Evolutionary conservation across 2,888 invertebrate species (phyloP).

Genomic region (Stramonita haemastoma): DNA sequence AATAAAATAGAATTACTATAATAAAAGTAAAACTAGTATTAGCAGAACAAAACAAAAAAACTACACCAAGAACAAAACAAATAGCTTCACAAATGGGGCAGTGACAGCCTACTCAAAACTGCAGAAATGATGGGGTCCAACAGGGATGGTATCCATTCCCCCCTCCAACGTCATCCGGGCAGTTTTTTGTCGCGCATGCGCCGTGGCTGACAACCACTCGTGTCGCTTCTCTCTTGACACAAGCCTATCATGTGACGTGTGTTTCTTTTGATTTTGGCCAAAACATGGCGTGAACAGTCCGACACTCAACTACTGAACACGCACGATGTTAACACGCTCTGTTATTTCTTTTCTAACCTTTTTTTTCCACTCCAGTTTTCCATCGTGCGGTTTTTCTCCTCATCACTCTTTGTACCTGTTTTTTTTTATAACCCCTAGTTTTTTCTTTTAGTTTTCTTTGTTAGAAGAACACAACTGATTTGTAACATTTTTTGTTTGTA

Average conservation of each 20-base stretch:
- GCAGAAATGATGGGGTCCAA: no score
- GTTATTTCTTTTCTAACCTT: not conserved
- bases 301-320: not conserved
- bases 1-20: no score
- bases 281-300: not conserved
- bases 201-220: not conserved
- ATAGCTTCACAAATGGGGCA: no score
- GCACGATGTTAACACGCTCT: not conserved
- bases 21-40: no score
- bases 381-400: not conserved
- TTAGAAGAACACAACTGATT: not conserved
- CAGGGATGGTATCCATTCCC: not conserved
- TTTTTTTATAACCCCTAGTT: not conserved
- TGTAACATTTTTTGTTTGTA: no score
- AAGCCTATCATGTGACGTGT: not conserved
- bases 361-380: not conserved
- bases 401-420: not conserved
- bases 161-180: not conserved
- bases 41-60: no score
- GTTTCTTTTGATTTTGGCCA: not conserved
- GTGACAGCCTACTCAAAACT: no score
- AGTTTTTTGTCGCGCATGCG: not conserved
- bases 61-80: no score
- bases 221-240: not conserved
- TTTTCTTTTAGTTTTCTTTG: not conserved